phyloP scores from a whole-genome alignment of 53 echinoderm and acorn worm species.

The Astropecten irregularis region DNA sequence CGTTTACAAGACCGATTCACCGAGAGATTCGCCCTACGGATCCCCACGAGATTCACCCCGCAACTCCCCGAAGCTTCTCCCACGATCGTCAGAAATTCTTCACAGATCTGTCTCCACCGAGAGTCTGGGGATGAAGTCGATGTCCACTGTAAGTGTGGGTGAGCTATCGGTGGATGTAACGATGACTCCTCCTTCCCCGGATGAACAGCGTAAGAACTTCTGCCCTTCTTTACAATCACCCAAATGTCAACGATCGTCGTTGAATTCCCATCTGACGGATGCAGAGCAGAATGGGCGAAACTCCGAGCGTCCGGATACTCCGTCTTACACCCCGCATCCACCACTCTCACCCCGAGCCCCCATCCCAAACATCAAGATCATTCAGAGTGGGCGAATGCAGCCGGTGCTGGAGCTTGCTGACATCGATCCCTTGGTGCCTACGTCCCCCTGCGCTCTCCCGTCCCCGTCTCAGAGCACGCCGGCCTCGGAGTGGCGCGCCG shows the following conservation, averaged over 20 bases:
- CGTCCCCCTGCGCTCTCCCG: not conserved
- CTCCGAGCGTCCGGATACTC: conserved; percentile 25
- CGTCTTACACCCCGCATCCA: not conserved
- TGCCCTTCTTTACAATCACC: not conserved
- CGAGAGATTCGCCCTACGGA: conserved; percentile 10
- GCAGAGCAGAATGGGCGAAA: too few species aligned
- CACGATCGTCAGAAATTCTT: not conserved
- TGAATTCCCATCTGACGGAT: not conserved
- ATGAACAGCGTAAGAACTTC: not conserved
- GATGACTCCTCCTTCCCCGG: not conserved
- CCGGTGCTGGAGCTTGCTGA: conserved; percentile 22
- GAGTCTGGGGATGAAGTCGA: not conserved
- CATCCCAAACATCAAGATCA: conserved; percentile 16
- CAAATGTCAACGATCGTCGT: not conserved
- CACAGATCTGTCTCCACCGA: conserved; percentile 25
- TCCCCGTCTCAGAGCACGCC: not conserved
- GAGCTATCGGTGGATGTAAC: conserved; percentile 8
- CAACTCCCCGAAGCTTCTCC: conserved; percentile 27
- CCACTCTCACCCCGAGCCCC: conserved; percentile 14
- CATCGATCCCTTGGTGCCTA: conserved; percentile 19
- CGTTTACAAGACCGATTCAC: conserved; percentile 39
- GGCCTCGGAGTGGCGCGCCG: conserved; percentile 42
- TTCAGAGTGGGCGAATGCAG: conserved; percentile 35
- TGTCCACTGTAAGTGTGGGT: not conserved
- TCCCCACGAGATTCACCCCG: conserved; percentile 29